Conservation (phyloP, 2,113 vertebrate genomes). For the Prunella fulvescens region DNA sequence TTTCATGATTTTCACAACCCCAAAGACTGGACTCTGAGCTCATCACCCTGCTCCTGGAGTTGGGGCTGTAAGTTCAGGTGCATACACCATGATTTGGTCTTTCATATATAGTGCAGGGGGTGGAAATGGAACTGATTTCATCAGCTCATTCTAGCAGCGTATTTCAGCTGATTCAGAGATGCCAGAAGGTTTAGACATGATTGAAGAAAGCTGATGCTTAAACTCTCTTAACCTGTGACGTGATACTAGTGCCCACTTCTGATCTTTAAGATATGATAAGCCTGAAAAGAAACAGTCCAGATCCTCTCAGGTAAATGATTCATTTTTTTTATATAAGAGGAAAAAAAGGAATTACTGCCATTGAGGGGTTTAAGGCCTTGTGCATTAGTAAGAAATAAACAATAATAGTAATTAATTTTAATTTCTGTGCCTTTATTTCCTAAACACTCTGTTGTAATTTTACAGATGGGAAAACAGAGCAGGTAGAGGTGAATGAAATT, state of each 20-base stretch:
- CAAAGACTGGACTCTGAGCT: not conserved
- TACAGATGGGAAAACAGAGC: not conserved
- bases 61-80: not conserved
- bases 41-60: not conserved
- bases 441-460: not conserved
- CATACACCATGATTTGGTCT: not conserved
- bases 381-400: not conserved
- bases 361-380: not conserved
- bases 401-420: not conserved
- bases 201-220: conserved; percentile 15
- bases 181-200: not conserved
- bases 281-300: not conserved
- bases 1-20: not conserved
- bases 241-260: not conserved
- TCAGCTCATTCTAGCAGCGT: not conserved
- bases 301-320: not conserved
- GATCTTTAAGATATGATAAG: not conserved
- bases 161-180: conserved; percentile 23
- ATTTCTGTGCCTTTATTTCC: not conserved
- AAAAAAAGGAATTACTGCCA: not conserved
- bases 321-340: not conserved
- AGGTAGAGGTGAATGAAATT: not conserved
- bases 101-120: not conserved
- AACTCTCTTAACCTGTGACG: not conserved
- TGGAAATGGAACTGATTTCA: not conserved